These are phyloP conservation scores for Aphodius granarius DNA, from an alignment of 2,888 invertebrate species.

Conservation along the genomic window DNA sequence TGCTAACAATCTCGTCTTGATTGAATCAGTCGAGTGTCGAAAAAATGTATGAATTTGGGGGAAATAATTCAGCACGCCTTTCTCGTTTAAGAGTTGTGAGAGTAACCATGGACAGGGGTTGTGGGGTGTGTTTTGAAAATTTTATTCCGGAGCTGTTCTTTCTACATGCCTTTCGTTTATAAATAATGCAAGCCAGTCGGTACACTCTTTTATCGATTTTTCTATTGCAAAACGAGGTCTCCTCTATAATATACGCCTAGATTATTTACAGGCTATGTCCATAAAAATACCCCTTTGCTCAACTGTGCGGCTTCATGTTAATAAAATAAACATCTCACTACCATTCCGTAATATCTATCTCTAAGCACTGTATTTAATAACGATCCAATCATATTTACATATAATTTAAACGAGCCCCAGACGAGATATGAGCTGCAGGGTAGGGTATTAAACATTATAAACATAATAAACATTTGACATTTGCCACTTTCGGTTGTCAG, in stretches of 20 bases:
- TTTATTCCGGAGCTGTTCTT: neutral
- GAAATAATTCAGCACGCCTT: neutral
- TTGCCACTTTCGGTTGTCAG: too few relatives aligned
- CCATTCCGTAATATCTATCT: neutral
- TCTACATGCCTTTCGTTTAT: neutral
- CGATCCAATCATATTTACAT: neutral
- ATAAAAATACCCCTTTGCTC: neutral
- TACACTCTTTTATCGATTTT: neutral
- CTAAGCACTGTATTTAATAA: neutral
- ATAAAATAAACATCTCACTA: neutral
- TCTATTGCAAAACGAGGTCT: neutral
- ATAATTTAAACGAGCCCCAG: too few relatives aligned
- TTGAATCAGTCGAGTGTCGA: constrained; percentile 26
- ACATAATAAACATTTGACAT: too few relatives aligned
- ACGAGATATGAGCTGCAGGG: neutral
- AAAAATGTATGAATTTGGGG: neutral
- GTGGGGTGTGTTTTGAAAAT: neutral
- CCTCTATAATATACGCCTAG: neutral
- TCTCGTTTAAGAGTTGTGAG: neutral
- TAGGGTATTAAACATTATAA: too few relatives aligned
- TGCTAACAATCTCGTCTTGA: constrained; percentile 31
- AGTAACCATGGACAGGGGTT: neutral
- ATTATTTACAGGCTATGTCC: neutral
- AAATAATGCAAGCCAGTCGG: neutral
- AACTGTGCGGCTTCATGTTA: neutral